Conservation (phyloP, 2,888 invertebrate species). For the Galeopsomyia nigrocyanea region DNA sequence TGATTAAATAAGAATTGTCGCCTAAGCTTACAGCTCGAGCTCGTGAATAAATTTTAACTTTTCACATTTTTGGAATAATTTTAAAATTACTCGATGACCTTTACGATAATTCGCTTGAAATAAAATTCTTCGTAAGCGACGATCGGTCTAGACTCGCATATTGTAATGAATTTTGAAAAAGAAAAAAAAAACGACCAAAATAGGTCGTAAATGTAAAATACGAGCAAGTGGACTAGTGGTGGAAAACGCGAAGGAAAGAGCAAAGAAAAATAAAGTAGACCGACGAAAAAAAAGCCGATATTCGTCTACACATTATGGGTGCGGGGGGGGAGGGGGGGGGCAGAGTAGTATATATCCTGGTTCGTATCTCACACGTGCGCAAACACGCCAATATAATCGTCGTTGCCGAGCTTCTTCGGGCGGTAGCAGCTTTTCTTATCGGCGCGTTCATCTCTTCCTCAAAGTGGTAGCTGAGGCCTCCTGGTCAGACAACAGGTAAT, state of each 20-base stretch:
- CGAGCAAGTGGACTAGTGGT: background rate
- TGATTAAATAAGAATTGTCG: too few relatives aligned
- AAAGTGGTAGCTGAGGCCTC: too few relatives aligned
- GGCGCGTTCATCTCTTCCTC: conserved; percentile 51
- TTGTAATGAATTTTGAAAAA: background rate
- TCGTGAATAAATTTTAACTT: too few relatives aligned
- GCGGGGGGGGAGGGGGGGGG: too few relatives aligned
- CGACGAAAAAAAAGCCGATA: background rate
- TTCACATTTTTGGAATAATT: too few relatives aligned
- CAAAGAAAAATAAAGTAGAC: conserved; percentile 17
- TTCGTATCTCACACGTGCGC: conserved; percentile 21
- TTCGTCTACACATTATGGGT: conserved; percentile 1
- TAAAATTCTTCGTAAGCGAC: too few relatives aligned
- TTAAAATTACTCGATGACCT: too few relatives aligned
- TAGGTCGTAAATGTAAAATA: background rate
- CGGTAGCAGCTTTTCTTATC: conserved; percentile 39
- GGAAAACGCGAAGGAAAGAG: background rate
- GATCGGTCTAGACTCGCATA: too few relatives aligned
- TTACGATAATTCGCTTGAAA: too few relatives aligned
- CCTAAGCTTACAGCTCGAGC: too few relatives aligned
- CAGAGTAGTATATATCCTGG: conserved; percentile 12
- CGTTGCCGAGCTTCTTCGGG: conserved; percentile 22
- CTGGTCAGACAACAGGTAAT: conserved; percentile 51
- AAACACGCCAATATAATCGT: conserved; percentile 21
- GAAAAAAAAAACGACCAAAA: background rate